Evolutionary conservation across 2,797 vertebrate genomes (phyloP), one percentile per base, ranked within the genome.

Genomic region (Hydrolagus colliei): DNA sequence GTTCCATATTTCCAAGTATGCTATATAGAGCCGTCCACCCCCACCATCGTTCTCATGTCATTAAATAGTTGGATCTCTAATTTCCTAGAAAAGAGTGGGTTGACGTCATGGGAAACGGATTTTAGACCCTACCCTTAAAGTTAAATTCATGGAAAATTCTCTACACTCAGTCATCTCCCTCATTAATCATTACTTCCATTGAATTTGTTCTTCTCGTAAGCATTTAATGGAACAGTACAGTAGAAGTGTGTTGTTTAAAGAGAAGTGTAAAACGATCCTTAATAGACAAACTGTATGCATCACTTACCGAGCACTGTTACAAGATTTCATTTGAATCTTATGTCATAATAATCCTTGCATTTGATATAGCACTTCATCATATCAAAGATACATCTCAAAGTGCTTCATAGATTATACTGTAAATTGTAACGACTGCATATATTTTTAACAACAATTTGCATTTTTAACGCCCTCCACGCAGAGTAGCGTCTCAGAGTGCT

Each of bases 61-160:
- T 67, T 68, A 68, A 84, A 68, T 71, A 68, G 32, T 65, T 67
- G 9, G 78, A 80, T 9, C 13, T 52, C 65, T 52, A 35, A 84
- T 84, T 52, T 84, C 65, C 65, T 84, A 71, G 14, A 84, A 84
- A 32, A 71, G 79, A 71, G 79, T 84, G 79, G 79, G 79, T 71
- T 63, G 65, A 71, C 68, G 35, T 82, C 79, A 67, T 84, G 79
- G 79, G 79, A 84, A 84, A 84, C 65, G 35, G 32, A 71, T 35
- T 84, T 18, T 8, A 71, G 65, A 71, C 68, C 32, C 41, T 84
- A 84, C 65, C 16, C 65, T 84, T 32, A 84, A 82, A 68, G 41
- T 84, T 68, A 52, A 35, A 2, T 68, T 84, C 32, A 52, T 84
- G 79, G 65, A 84, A 84, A 84, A 71, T 67, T 84, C 79, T 41